Base-by-base conservation (phyloP, 2,113 vertebrate species). In the Heterocephalus glaber region DNA sequence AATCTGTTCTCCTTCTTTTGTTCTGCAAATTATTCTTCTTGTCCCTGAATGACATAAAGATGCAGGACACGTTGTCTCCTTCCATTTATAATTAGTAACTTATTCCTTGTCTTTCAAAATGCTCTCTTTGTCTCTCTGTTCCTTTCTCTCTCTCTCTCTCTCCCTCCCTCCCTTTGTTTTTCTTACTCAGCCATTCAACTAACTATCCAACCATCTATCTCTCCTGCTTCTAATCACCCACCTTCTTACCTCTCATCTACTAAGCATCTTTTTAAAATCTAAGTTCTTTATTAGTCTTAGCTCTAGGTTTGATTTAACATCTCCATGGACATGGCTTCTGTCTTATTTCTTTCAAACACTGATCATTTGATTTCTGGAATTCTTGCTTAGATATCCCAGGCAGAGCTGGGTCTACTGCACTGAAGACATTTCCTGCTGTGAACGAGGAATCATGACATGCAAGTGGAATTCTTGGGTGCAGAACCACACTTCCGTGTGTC, bases 401-500 rank as follows among this genome's bases (percentile, higher is more conserved):
- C 16, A 56, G 11, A 91, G 12, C 47, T 72, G 4, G 3, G 5
- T 74, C 20, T 28, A 22, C 1, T 38, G 11, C 33, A 38, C 2
- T 14, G 41, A 52, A 72, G 33, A 72, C 47, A 19, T 5, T 2
- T 38, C 52, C 8, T 13, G 7, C 4, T 22, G 8, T 52, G 17
- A 20, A 4, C 76, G 81, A 11, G 8, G 24, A 8, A 5, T 28
- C 4, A 14, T 28, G 49, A 58, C 5, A 28, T 28, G 5, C 13
- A 16, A 28, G 30, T 28, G 65, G 9, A 13, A 60, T 49, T 72
- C 22, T 33, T 41, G 33, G 49, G 3, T 56, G 12, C 26, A 5
- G 0, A 22, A 80, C 5, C 24, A 33, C 6, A 13, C 20, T 0
- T 61, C n/a, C 72, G 1, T n/a, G 8, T 19, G 33, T 61, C 30